Percentiles rank a stretch among this genome's conserved stretches.
Evolutionary conservation across 64 coral and sea anemone genomes (phyloP).

Genomic region (Catalaphyllia jardinei): DNA sequence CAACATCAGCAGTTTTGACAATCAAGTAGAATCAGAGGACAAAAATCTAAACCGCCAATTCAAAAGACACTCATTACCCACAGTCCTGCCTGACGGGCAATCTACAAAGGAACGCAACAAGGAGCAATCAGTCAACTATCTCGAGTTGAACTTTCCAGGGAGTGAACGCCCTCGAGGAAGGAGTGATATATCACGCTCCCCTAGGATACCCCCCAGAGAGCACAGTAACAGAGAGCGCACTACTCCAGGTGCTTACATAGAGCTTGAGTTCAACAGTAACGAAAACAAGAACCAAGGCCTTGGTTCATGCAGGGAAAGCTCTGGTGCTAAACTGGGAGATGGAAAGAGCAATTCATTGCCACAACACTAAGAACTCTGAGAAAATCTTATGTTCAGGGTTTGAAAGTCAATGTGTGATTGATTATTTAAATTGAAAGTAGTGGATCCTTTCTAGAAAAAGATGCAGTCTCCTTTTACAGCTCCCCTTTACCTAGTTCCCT

Average conservation of each 20-base stretch:
- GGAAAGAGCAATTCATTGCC: conserved; percentile 12
- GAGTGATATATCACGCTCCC: conserved; percentile 23
- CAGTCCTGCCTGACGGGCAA: background rate
- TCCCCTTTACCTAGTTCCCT: too few species aligned
- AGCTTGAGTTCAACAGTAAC: conserved; percentile 58
- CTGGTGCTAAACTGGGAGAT: background rate
- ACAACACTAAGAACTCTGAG: background rate
- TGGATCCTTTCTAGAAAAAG: too few species aligned
- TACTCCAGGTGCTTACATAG: conserved; percentile 53
- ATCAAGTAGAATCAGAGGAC: background rate
- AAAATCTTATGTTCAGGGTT: background rate
- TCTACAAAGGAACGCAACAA: background rate
- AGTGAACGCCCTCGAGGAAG: conserved; percentile 29
- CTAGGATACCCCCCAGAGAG: conserved; percentile 1
- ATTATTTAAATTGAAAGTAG: too few species aligned
- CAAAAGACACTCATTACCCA: conserved; percentile 43
- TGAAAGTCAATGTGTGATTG: background rate
- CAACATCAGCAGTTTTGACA: background rate
- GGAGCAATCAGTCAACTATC: conserved; percentile 2
- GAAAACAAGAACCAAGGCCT: background rate
- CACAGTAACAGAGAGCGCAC: background rate
- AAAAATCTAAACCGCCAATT: background rate
- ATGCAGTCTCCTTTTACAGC: too few species aligned
- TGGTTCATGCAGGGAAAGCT: background rate
- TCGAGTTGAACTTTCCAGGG: conserved; percentile 30